These are phyloP conservation scores for Lucinisca nassula DNA, from an alignment of 2,888 invertebrate species.

Conservation along the genomic window DNA sequence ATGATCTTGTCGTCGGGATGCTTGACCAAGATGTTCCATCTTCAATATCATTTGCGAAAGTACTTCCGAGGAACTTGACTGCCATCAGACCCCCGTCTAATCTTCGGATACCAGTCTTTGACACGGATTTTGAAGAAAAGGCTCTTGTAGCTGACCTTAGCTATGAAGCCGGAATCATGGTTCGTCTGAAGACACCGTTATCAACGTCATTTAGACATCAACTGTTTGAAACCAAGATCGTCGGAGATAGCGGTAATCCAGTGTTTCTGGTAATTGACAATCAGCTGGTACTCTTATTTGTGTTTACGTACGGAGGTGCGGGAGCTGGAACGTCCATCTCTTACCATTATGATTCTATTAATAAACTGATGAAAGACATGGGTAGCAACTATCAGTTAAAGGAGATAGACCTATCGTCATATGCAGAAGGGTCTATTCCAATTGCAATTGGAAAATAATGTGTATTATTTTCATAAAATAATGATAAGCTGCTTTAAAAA, in stretches of 20 bases:
- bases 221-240: constrained; percentile 75
- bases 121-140: constrained; percentile 79
- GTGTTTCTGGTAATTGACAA: constrained; percentile 76
- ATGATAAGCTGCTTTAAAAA: too few species aligned
- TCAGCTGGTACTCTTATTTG: constrained; percentile 76
- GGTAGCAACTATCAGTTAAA: constrained; percentile 73
- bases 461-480: too few species aligned
- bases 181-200: constrained; percentile 49
- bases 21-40: constrained; percentile 76
- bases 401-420: constrained; percentile 68
- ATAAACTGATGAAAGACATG: constrained; percentile 67
- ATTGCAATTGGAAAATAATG: constrained; percentile 41
- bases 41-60: constrained; percentile 73
- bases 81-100: constrained; percentile 31
- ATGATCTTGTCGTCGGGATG: constrained; percentile 77
- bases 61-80: constrained; percentile 73
- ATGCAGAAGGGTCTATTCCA: constrained; percentile 31
- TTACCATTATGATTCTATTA: constrained; percentile 73
- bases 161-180: constrained; percentile 61
- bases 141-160: constrained; percentile 74
- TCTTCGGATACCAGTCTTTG: constrained; percentile 67
- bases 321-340: constrained; percentile 75
- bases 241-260: constrained; percentile 79
- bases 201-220: constrained; percentile 37
- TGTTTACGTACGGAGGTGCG: constrained; percentile 77